These are phyloP conservation scores for Bombus polaris DNA, from an alignment of 1,140 invertebrate genomes.

Conservation along the genomic window DNA sequence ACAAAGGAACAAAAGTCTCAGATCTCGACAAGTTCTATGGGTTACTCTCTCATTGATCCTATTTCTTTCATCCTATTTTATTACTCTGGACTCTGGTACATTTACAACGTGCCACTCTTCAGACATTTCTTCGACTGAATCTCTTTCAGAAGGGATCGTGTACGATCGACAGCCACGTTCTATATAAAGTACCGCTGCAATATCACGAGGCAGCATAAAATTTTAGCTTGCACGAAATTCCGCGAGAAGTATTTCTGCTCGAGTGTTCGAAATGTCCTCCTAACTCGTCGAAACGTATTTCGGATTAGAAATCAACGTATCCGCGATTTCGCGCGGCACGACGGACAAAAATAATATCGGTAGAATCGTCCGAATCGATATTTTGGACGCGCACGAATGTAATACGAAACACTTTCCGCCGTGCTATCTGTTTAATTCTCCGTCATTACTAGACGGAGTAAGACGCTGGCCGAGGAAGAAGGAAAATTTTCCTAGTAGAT, in stretches of 20 bases:
- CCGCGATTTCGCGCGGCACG: background rate
- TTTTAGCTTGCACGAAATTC: background rate
- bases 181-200: no score
- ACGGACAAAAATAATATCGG: background rate
- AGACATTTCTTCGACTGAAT: background rate
- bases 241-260: background rate
- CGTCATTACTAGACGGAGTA: background rate
- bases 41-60: background rate
- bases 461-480: background rate
- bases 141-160: background rate
- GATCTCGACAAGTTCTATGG: background rate
- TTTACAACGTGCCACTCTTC: background rate
- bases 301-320: background rate
- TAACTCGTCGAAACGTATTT: background rate
- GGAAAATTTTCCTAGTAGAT: background rate
- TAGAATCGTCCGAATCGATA: background rate
- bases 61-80: background rate
- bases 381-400: background rate
- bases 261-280: background rate
- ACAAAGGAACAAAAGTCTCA: background rate
- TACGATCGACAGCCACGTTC: background rate
- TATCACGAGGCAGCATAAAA: no score
- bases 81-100: background rate
- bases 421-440: background rate
- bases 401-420: background rate